These are phyloP conservation scores for Acanthosepion pharaonis DNA, from an alignment of 2,888 invertebrate species.

Conservation along the genomic window DNA sequence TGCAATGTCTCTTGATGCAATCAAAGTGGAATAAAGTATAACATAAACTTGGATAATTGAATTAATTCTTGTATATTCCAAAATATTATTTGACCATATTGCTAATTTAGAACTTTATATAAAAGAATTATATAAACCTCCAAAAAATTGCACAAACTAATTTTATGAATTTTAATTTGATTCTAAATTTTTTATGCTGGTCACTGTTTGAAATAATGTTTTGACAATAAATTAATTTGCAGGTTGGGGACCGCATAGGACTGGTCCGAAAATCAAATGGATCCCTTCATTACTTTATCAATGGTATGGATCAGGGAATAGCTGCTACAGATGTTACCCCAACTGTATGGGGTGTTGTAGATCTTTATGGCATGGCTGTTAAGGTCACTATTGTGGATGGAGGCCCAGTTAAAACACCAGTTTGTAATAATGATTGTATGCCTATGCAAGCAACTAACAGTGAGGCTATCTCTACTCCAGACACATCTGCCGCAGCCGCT, in stretches of 20 bases:
- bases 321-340: conserved; percentile 87
- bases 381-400: conserved; percentile 72
- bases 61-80: too few relatives aligned
- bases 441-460: neutral
- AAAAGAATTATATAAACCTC: too few relatives aligned
- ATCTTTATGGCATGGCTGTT: conserved; percentile 83
- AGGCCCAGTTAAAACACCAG: conserved; percentile 41
- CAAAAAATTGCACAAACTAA: too few relatives aligned
- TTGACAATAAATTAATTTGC: conserved; percentile 45
- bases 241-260: conserved; percentile 93
- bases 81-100: neutral
- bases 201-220: too few relatives aligned
- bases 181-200: too few relatives aligned
- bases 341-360: conserved; percentile 93
- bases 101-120: too few relatives aligned
- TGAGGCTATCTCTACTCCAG: conserved; percentile 39
- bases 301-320: conserved; percentile 87
- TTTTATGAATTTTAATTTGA: too few relatives aligned
- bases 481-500: conserved; percentile 45
- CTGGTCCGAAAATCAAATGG: conserved; percentile 90
- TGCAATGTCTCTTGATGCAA: too few relatives aligned
- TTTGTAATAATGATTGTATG: neutral
- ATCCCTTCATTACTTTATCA: conserved; percentile 92
- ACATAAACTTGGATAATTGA: too few relatives aligned
- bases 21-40: too few relatives aligned